phyloP scores from a whole-genome alignment of 1,140 invertebrate genomes.

The Conus ventricosus region DNA sequence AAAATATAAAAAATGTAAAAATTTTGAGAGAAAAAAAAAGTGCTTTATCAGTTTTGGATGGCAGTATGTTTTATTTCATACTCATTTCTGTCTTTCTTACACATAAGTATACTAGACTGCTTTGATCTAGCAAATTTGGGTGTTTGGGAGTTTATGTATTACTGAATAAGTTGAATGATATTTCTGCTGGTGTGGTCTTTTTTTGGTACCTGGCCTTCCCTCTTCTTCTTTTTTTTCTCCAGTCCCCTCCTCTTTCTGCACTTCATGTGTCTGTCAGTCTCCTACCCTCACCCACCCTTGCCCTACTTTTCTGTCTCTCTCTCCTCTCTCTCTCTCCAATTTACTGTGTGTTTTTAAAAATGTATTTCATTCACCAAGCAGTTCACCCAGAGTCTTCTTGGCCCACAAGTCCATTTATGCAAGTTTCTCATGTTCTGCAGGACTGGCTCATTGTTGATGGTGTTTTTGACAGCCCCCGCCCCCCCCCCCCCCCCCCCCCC shows the following conservation, averaged over 20 bases:
- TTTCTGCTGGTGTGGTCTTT: not conserved
- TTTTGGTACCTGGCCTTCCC: not conserved
- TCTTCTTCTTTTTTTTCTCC: not conserved
- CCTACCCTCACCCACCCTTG: not conserved
- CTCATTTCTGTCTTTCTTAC: slow-evolving; percentile 32
- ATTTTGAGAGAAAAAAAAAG: slow-evolving; percentile 17
- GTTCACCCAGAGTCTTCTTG: no score
- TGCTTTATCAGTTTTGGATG: slow-evolving; percentile 37
- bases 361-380: no score
- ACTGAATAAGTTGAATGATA: slow-evolving; percentile 26
- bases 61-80: slow-evolving; percentile 30
- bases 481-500: no score
- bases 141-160: slow-evolving; percentile 35
- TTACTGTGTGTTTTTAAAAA: not conserved
- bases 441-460: no score
- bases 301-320: not conserved
- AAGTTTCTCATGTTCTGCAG: no score
- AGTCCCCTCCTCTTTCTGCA: not conserved
- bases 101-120: slow-evolving; percentile 36
- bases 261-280: not conserved
- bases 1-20: slow-evolving; percentile 14
- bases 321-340: not conserved
- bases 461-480: no score
- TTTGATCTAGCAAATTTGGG: slow-evolving; percentile 32
- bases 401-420: no score